These are phyloP conservation scores for Anoura caudifer DNA, from an alignment of 2,113 vertebrate species.

Conservation along the genomic window DNA sequence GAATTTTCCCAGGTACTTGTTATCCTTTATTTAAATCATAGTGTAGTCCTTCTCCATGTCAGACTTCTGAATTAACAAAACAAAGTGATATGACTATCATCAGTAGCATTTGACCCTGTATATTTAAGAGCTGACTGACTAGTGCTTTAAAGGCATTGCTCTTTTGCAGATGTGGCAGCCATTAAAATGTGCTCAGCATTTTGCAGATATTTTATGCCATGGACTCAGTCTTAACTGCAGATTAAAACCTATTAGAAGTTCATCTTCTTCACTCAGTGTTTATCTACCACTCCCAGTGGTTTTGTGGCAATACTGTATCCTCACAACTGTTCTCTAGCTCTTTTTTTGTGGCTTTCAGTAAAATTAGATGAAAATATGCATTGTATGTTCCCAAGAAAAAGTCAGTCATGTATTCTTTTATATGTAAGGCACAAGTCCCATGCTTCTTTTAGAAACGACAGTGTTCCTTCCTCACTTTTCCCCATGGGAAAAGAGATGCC, in stretches of 20 bases:
- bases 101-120: background rate
- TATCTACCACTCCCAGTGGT: background rate
- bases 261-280: background rate
- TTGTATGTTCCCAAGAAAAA: background rate
- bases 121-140: background rate
- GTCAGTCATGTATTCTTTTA: background rate
- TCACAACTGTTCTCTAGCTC: background rate
- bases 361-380: background rate
- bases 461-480: background rate
- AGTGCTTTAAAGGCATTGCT: background rate
- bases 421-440: background rate
- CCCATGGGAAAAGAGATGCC: background rate
- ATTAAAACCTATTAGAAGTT: background rate
- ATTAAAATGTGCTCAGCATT: background rate
- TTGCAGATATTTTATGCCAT: background rate
- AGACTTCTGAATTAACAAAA: background rate
- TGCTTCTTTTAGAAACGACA: background rate
- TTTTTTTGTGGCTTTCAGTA: constrained; percentile 31
- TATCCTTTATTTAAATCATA: background rate
- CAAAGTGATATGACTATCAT: background rate
- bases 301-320: background rate
- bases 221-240: background rate
- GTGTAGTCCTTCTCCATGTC: background rate
- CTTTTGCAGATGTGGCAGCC: background rate
- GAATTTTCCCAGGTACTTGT: background rate